Evolutionary conservation across 2,888 invertebrate species (phyloP), one percentile per base, ranked within the genome.

Genomic region (Labia minor): DNA sequence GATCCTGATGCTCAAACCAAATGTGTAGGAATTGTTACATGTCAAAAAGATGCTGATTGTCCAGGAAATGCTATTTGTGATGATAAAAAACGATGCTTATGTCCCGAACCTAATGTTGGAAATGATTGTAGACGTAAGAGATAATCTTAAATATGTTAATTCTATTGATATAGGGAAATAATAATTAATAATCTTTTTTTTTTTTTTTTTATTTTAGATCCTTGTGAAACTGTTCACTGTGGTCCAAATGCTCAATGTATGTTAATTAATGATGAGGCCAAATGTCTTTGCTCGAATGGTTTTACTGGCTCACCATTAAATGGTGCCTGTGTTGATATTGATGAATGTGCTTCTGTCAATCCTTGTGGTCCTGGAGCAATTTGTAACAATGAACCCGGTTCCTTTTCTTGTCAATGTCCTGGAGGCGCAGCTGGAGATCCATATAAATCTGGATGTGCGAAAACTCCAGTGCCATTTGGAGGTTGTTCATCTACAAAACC

Each of bases 51-150:
- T 74, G 82, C 83, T 65, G 89, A 92, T 71, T 95, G 95, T 77
- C 92, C 93, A 21, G 94, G 94, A 72, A 94, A 95, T 79, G 88
- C 93, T 3, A 80, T 92, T 71, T 95, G 95, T 74, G 90, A 92
- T 74, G 75, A 80, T 6, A 85, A 86, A 70, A 85, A 86, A 68
- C 84, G 89, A 73, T 95, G 95, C 75, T 77, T 92, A 37, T 95
- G 95, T 73, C 94, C 93, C 1, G 92, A 92, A 74, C 95, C 95
- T 0, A 94, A 94, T 75, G 82, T 92, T 72, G 95, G 94, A 72
- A 26, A 92, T 73, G 92, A 93, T 74, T 95, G 95, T 74, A 85
- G 93, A 78, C 94, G 91, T 91, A 83, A 86, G 89, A 83, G 72
- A n/a, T n/a, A n/a, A n/a, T n/a, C n/a, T n/a, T n/a, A n/a, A n/a